phyloP scores from a whole-genome alignment of 2,888 invertebrate genomes.

The Plebejus anna region DNA sequence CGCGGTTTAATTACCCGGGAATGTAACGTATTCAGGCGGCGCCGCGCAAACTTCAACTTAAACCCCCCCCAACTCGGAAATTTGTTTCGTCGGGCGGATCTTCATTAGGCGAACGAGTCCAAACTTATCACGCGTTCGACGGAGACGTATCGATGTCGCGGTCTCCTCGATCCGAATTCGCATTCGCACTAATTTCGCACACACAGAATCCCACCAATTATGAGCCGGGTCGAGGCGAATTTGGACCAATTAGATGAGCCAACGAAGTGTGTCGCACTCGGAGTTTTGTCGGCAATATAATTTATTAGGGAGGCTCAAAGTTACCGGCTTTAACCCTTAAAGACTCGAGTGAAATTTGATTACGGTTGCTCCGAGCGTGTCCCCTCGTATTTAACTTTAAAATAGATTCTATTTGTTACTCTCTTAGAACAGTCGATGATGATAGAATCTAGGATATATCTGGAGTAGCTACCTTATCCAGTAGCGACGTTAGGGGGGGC shows the following conservation, averaged over 20 bases:
- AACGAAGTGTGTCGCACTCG: conserved; percentile 78
- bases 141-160: conserved; percentile 63
- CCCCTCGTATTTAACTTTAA: conserved; percentile 66
- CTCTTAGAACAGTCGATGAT: not conserved
- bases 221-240: conserved; percentile 72
- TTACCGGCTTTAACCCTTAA: conserved; percentile 76
- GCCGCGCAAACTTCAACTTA: conserved; percentile 59
- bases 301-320: conserved; percentile 77
- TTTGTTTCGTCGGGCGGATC: conserved; percentile 67
- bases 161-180: conserved; percentile 62
- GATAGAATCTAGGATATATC: not conserved
- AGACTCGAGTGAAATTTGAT: conserved; percentile 78
- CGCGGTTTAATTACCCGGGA: conserved; percentile 70
- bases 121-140: conserved; percentile 70
- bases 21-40: conserved; percentile 66
- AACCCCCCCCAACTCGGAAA: conserved; percentile 60
- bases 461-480: not conserved
- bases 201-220: conserved; percentile 71
- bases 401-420: conserved; percentile 53
- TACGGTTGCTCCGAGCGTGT: conserved; percentile 72
- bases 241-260: conserved; percentile 78
- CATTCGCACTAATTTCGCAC: conserved; percentile 70
- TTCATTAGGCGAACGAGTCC: conserved; percentile 65
- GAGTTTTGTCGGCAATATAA: conserved; percentile 79
- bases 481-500: too few species aligned